Evolutionary conservation across 35 echinoderm and acorn worm genomes (phyloP).

Genomic region (Chiridota heheva): DNA sequence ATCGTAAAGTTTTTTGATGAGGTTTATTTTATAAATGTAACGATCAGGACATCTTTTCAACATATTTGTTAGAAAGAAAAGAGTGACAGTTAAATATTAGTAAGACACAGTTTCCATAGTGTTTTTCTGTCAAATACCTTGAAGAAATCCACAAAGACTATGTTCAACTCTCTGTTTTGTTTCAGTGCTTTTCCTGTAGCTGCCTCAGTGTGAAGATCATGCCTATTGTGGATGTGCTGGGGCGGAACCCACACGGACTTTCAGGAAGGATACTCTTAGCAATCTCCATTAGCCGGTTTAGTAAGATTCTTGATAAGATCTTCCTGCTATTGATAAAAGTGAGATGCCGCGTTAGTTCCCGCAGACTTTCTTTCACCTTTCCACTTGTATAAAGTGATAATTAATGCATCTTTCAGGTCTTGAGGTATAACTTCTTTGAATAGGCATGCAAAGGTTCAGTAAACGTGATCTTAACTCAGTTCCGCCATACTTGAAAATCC

Average conservation of each 20-base stretch:
- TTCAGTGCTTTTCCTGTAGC: slow-evolving; percentile 41
- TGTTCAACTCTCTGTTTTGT: slow-evolving; percentile 39
- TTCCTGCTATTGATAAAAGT: slow-evolving; percentile 32
- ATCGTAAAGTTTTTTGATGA: slow-evolving; percentile 44
- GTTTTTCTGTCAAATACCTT: slow-evolving; percentile 64
- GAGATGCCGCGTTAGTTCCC: slow-evolving; percentile 35
- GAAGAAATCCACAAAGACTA: slow-evolving; percentile 50
- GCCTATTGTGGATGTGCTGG: slow-evolving; percentile 7
- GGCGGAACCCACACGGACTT: slow-evolving; percentile 22
- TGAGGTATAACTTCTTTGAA: too few relatives aligned
- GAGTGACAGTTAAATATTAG: too few relatives aligned
- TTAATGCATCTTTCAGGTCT: too few relatives aligned
- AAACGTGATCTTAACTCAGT: too few relatives aligned
- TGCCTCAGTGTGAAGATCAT: slow-evolving; percentile 54
- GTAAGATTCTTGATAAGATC: slow-evolving; percentile 36
- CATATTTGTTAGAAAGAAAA: too few relatives aligned
- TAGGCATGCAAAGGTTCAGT: too few relatives aligned
- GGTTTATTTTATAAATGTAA: slow-evolving; percentile 25
- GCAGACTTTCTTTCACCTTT: too few relatives aligned
- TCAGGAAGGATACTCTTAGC: neutral
- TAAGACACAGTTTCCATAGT: slow-evolving; percentile 53
- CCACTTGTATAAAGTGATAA: too few relatives aligned
- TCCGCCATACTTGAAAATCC: too few relatives aligned
- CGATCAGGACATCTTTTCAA: slow-evolving; percentile 44
- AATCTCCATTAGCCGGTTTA: slow-evolving; percentile 8